These are phyloP conservation scores for Spheniscus humboldti DNA, from an alignment of 2,797 vertebrate genomes.

Conservation along the genomic window DNA sequence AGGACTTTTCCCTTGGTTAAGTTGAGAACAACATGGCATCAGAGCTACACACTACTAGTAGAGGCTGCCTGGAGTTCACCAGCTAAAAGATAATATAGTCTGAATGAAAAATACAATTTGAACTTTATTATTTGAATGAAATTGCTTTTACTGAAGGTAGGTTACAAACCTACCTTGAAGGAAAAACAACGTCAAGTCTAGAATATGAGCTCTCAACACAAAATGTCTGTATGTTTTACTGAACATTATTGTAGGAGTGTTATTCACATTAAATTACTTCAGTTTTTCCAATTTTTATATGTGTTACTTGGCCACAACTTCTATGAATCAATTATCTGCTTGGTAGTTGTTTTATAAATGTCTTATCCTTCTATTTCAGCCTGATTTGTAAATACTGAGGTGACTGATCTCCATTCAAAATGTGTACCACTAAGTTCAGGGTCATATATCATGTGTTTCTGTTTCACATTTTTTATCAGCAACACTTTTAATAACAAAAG, in stretches of 20 bases:
- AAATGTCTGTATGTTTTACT: neutral
- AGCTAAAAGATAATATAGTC: neutral
- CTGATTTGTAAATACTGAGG: neutral
- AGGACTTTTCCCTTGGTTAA: neutral
- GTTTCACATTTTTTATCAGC: neutral
- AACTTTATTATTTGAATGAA: neutral
- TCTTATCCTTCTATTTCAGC: neutral
- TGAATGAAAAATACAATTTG: neutral
- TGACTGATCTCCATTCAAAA: neutral
- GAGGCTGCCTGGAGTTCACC: neutral
- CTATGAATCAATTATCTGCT: neutral
- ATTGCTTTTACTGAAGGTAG: neutral
- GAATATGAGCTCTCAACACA: neutral
- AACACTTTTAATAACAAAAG: neutral
- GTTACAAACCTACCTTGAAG: neutral
- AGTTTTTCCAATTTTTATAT: neutral
- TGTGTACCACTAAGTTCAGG: neutral
- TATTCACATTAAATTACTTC: neutral
- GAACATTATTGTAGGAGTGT: neutral
- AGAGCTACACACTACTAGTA: neutral
- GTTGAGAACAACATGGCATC: rapidly evolving
- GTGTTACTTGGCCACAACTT: neutral
- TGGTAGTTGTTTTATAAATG: neutral
- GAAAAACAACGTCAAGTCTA: neutral
- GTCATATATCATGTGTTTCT: neutral